Base-by-base conservation (phyloP, 2,113 vertebrate genomes). In the Eudyptes chrysolophus region DNA sequence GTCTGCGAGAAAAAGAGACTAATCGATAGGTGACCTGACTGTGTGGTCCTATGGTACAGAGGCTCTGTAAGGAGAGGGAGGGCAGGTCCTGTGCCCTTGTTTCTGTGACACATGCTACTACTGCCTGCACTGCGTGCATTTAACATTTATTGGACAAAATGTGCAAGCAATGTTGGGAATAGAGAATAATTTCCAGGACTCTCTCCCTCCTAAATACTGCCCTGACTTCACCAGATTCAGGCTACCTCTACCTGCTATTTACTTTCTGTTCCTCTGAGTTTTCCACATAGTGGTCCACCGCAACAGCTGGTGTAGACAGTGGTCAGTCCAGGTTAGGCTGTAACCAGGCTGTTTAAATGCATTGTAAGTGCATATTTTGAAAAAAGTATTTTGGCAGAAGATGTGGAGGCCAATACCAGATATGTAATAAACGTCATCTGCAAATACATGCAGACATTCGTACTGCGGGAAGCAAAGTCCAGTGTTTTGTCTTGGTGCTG, bases 61-160 rank as follows among this genome's bases (percentile, higher is more conserved):
- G 69, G 21, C 16, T 61, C 58, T 54, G 19, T 15, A 49, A 75
- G 44, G 49, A 71, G 49, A 7, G 9, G 16, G 22, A 81, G n/a
- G 40, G 27, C 24, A 71, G 24, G 16, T 66, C 57, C 55, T 64
- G 18, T n/a, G 84, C 34, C 16, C n/a, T 54, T 26, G 24, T 30
- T 58, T 9, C 34, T 42, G 13, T 32, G n/a, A 11, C 51, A 27
- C 8, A 3, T 29, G 44, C 61, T 79, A 8, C 44, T 80, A 22
- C 49, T 81, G 19, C 22, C 44, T 34, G 34, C 1, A 0, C 60
- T 49, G 22, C 1, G 1, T 22, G 29, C 19, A 7, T 17, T 71
- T 44, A 30, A 60, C 25, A 17, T n/a, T 46, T 89, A 29, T 42
- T 49, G 55, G 74, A 26, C 36, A 52, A 57, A 75, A 65, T 34